Evolutionary conservation across 2,113 vertebrate species (phyloP), one percentile per base, ranked within the genome.

Genomic region (Cyprinodon brontotheroides): DNA sequence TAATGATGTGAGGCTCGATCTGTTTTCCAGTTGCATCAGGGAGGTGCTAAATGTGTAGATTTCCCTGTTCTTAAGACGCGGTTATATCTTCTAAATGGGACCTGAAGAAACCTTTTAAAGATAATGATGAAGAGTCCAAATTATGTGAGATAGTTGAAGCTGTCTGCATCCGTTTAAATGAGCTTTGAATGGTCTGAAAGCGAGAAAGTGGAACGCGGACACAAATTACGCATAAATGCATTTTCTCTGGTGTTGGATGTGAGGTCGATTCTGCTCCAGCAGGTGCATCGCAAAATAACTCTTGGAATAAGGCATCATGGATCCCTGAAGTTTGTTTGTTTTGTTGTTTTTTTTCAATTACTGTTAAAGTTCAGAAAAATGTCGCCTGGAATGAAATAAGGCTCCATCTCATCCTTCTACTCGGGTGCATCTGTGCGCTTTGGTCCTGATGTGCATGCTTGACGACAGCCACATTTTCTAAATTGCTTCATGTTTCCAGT

Each of bases 161-260:
- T 20, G 12, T 76, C 47, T 80, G 77, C 80, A 81, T 71, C 62
- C 74, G 76, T 64, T 41, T 75, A 53, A 72, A 68, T 50, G 13
- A 22, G 43, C 61, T 65, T 11, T 45, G 53, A 72, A 39, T 43
- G 68, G 64, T 79, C 37, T 61, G 15, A 59, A 13, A 22, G 67
- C 72, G 45, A 75, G 8, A 43, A 80, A 89, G 77, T 89, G 80
- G 13, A 77, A 77, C 17, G 73, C 61, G 43, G 64, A 2, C 60
- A 78, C 57, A 79, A 81, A 89, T 89, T 89, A 86, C 88, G 89
- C 87, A 82, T 76, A 43, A 48, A 12, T 68, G 74, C n/a, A 11
- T 4, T 29, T 29, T 29, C 29, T 29, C 29, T 29, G 29, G 29
- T 29, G 29, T 29, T 29, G 29, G 50, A n/a, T 57, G 37, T 57